A percentile compares a stretch with the other conserved stretches of the same genome.
These are phyloP conservation scores for Drosophila tristis DNA, from an alignment of 1,140 invertebrate species.

Conservation along the genomic window DNA sequence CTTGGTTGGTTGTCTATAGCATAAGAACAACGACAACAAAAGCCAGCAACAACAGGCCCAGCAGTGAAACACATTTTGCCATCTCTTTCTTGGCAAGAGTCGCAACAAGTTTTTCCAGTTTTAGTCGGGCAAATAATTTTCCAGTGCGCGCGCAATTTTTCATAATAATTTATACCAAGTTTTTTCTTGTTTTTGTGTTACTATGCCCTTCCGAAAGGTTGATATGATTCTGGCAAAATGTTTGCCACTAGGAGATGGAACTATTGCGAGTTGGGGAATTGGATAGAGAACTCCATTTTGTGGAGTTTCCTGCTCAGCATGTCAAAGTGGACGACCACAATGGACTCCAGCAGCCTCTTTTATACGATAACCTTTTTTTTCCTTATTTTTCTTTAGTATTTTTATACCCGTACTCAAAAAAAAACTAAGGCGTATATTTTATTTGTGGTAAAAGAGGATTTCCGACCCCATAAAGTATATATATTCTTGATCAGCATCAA, in stretches of 20 bases:
- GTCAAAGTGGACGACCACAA: conserved; percentile 88
- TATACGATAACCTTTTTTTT: conserved; percentile 86
- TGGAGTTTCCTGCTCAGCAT: conserved; percentile 87
- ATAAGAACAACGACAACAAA: conserved; percentile 39
- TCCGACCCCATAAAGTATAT: too few relatives aligned
- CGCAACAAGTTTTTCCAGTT: conserved; percentile 78
- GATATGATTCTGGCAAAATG: neutral
- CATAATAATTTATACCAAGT: conserved; percentile 57
- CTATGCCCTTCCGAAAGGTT: neutral
- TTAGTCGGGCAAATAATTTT: conserved; percentile 43
- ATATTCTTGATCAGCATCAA: too few relatives aligned
- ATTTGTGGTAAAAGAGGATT: too few relatives aligned
- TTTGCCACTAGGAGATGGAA: neutral
- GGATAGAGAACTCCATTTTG: too few relatives aligned
- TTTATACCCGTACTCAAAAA: too few relatives aligned
- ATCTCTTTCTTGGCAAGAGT: conserved; percentile 59
- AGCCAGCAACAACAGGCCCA: neutral
- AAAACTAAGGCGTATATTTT: too few relatives aligned
- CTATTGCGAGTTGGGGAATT: too few relatives aligned
- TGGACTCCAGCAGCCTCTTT: conserved; percentile 89
- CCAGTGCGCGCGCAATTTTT: conserved; percentile 69
- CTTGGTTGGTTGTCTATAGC: conserved; percentile 63
- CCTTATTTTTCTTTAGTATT: too few relatives aligned
- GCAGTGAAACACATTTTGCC: conserved; percentile 13
- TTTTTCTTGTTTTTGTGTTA: conserved; percentile 20